Evolutionary conservation across 2,113 vertebrate species (phyloP).

Genomic region (Xiphophorus hellerii): DNA sequence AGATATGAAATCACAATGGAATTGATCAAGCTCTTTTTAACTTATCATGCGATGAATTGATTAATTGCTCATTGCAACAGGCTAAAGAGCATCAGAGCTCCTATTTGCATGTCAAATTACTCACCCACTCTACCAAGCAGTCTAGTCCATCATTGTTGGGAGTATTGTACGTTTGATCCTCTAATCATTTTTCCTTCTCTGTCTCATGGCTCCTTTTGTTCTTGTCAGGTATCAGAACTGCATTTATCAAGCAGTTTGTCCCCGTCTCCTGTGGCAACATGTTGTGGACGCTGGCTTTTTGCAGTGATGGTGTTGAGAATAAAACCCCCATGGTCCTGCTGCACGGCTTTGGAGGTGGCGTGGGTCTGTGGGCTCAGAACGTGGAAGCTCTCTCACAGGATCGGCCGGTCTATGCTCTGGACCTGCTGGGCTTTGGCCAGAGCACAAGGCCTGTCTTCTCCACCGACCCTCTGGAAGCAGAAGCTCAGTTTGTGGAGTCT

Average conservation of each 20-base stretch:
- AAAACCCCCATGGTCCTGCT: slow-evolving; percentile 92
- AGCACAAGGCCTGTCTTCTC: slow-evolving; percentile 91
- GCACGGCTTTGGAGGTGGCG: slow-evolving; percentile 93
- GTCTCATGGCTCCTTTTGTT: slow-evolving; percentile 18
- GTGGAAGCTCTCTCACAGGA: slow-evolving; percentile 87
- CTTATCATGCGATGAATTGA: too few relatives aligned
- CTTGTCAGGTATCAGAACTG: slow-evolving; percentile 82
- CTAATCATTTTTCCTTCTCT: neutral
- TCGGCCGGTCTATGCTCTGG: slow-evolving; percentile 88
- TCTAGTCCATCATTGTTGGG: too few relatives aligned
- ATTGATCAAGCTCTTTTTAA: too few relatives aligned
- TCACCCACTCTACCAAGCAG: too few relatives aligned
- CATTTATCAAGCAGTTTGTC: slow-evolving; percentile 84
- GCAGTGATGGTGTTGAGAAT: slow-evolving; percentile 59
- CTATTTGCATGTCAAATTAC: too few relatives aligned
- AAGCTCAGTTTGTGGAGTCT: slow-evolving; percentile 93
- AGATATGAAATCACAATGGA: too few relatives aligned
- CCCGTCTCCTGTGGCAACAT: slow-evolving; percentile 83
- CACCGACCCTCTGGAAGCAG: slow-evolving; percentile 83
- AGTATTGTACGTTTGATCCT: neutral
- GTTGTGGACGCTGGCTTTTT: slow-evolving; percentile 90
- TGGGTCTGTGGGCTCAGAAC: slow-evolving; percentile 95
- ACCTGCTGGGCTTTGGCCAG: slow-evolving; percentile 94
- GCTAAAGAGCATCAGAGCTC: too few relatives aligned
- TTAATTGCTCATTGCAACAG: too few relatives aligned